Base-by-base conservation (phyloP, 2,113 vertebrate genomes). In the Podiceps cristatus region DNA sequence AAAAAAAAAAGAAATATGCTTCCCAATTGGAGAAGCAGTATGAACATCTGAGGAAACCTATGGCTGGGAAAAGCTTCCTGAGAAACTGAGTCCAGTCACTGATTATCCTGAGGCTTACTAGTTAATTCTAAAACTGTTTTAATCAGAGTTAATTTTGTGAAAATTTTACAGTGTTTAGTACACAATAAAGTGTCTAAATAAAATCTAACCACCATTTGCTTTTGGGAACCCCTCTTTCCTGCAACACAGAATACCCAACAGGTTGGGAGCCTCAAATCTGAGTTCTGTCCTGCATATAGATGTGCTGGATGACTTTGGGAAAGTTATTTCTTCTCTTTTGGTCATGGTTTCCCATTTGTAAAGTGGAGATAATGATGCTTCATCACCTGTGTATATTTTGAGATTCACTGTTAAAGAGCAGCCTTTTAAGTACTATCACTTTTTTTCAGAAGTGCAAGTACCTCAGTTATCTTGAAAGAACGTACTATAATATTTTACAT, bases 241-340 rank as follows among this genome's bases (percentile, higher is more conserved):
- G 13, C 3, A 42, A 7, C 7, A 24, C 5, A 47, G 8, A 77
- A 37, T 5, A 62, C 0, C 10, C 18, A 28, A 11, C 3, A 58
- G 3, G 4, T 60, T 28, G 27, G 71, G 10, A 79, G 2, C 12
- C 14, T 67, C 20, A 11, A 11, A 2, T 49, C 27, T 75, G 33
- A 75, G 10, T 53, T 11, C 14, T 81, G 33, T 42, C 7, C 18
- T 2, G 4, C 5, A 71, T n/a, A 6, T 1, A 55, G 5, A 0
- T 74, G 27, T 52, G 8, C 18, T 11, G 7, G 18, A 11, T 1
- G 11, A 6, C 18, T 53, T 44, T 35, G 18, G 13, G 12, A 22
- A 42, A 37, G 5, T 60, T 58, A 35, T 58, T 68, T 79, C 28
- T 58, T 63, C n/a, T 64, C 20, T 58, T 59, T 56, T 63, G 17